Base-by-base conservation (phyloP, 2,888 invertebrate species). In the Diarsia brunnea region DNA sequence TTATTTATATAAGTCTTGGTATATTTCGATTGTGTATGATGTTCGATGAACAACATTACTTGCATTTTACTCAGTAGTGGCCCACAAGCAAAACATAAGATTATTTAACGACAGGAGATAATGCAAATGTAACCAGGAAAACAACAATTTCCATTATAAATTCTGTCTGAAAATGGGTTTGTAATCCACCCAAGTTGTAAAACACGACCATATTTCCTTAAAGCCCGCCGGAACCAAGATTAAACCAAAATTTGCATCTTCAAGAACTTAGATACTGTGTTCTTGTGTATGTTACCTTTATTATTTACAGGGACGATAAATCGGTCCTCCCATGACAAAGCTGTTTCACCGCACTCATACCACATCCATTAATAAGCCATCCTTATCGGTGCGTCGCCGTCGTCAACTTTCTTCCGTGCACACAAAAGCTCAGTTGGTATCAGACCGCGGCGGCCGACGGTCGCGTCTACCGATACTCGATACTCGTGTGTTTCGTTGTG, bases 341-440 rank as follows among this genome's bases (percentile, higher is more conserved):
- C 45, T 47, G n/a, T n/a, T 31, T 12, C 45, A 73, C 82, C 45
- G 38, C 75, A 75, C 75, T 78, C 75, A 68, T 75, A 74, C 66
- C 87, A 38, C 66, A 79, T 82, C 84, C 73, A 87, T 78, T 78
- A 53, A 73, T 53, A 31, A 80, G 49, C 38, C 12, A 72, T 76
- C 74, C 53, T 78, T 64, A 65, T 69, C 75, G 55, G 45, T 68
- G 65, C 69, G 78, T 79, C 81, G 69, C 73, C 69, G 78, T 79
- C 81, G 69, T 75, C 80, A 87, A 88, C 82, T 87, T 88, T 88
- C 86, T 81, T 88, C 85, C 72, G 65, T 64, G 80, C 87, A 47
- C 38, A 82, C 76, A 75, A 84, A 88, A 88, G 85, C 87, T 87
- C 87, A 88, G 87, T 88, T 69, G 63, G 78, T 68, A 73, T 69